Evolutionary conservation across 2,113 vertebrate species (phyloP).

Genomic region (Turdus rufiventris): DNA sequence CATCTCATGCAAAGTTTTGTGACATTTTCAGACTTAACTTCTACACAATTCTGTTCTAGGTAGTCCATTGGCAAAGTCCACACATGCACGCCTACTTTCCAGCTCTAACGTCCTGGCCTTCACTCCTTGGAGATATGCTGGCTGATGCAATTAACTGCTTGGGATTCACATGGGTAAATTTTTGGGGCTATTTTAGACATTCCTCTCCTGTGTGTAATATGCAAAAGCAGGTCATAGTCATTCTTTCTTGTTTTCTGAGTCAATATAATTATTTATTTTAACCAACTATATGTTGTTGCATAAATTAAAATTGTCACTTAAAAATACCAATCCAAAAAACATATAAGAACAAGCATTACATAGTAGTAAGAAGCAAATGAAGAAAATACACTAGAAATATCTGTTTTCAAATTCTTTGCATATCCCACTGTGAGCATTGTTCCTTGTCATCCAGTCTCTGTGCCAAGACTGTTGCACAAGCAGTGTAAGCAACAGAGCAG

Average conservation of each 20-base stretch:
- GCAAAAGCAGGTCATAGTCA: not conserved
- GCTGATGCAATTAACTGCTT: constrained; percentile 95
- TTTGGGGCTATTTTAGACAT: not conserved
- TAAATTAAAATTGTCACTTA: not conserved
- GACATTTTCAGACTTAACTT: not conserved
- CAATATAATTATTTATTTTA: not conserved
- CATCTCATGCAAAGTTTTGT: not conserved
- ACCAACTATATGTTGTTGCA: not conserved
- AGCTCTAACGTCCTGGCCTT: constrained; percentile 93
- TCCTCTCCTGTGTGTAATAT: not conserved
- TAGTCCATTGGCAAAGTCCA: constrained; percentile 98
- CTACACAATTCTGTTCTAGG: constrained; percentile 66
- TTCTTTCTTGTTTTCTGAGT: not conserved
- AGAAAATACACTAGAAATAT: not conserved
- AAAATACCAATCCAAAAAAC: not conserved
- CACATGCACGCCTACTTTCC: constrained; percentile 98
- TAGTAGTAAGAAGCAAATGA: not conserved
- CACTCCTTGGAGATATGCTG: constrained; percentile 94
- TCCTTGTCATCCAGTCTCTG: not conserved
- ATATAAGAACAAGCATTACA: not conserved
- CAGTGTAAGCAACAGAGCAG: not conserved
- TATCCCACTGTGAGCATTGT: not conserved
- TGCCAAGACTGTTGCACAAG: not conserved
- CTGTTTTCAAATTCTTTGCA: not conserved
- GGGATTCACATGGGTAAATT: constrained; percentile 94